These are phyloP conservation scores for Ceyx margarethae DNA, from an alignment of 2,113 vertebrate genomes.

Conservation along the genomic window DNA sequence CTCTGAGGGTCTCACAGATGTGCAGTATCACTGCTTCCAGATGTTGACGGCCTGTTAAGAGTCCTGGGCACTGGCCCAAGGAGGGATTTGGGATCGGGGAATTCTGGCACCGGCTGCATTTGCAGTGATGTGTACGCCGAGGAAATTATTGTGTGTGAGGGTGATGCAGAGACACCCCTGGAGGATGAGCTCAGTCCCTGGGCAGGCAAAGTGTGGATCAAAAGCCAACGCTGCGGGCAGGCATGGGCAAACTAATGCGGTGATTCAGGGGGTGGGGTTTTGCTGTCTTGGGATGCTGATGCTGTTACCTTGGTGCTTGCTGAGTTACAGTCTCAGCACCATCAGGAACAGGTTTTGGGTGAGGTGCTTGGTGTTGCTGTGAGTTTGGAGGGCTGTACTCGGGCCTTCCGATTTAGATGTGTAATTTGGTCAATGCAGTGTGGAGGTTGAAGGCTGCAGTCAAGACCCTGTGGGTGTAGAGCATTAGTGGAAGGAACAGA, in stretches of 20 bases:
- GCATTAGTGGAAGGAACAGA: background rate
- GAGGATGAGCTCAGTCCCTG: constrained; percentile 1
- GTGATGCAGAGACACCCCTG: constrained; percentile 11
- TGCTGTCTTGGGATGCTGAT: background rate
- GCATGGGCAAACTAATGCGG: rapidly evolving
- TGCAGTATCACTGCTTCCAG: constrained; percentile 57
- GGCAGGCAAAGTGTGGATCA: background rate
- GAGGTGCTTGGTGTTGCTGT: background rate
- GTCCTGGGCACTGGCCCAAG: constrained; percentile 51
- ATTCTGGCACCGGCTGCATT: constrained; percentile 29
- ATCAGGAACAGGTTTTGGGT: background rate
- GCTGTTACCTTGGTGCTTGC: background rate
- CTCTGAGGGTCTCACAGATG: constrained; percentile 43
- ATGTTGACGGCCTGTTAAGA: constrained; percentile 20
- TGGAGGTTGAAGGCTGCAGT: background rate
- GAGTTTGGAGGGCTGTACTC: background rate
- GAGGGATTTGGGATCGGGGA: constrained; percentile 40
- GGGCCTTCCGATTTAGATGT: background rate
- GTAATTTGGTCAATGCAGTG: rapidly evolving
- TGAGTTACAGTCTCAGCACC: background rate
- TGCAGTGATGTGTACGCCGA: background rate
- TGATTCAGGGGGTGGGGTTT: background rate
- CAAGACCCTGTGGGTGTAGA: background rate
- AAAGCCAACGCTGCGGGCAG: background rate
- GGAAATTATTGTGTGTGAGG: constrained; percentile 57